A percentile compares a stretch with the other conserved stretches of the same genome.
Conservation (phyloP, 2,888 invertebrate genomes). For the Stenchaetothrips biformis region DNA sequence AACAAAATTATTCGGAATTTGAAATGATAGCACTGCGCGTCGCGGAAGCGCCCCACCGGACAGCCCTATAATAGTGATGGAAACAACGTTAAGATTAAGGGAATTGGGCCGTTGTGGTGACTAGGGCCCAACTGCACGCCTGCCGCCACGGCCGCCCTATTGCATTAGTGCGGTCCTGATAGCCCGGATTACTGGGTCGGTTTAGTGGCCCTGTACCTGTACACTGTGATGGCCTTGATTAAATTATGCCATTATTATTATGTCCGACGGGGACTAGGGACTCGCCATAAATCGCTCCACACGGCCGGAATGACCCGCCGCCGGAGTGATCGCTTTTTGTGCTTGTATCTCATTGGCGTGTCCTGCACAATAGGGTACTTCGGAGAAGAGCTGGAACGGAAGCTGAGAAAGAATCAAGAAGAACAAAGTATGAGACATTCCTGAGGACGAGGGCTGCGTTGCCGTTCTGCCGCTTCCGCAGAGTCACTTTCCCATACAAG, state of each 20-base stretch:
- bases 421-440: too few species aligned
- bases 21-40: background rate
- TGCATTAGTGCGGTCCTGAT: slow-evolving; percentile 3
- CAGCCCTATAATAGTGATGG: background rate
- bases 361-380: too few species aligned
- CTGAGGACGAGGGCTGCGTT: too few species aligned
- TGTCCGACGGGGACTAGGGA: too few species aligned
- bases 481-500: too few species aligned
- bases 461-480: too few species aligned
- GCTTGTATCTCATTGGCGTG: too few species aligned
- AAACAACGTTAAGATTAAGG: background rate
- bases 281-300: too few species aligned
- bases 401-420: too few species aligned
- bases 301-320: too few species aligned
- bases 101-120: background rate
- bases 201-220: background rate
- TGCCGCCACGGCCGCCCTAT: background rate
- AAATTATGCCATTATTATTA: slow-evolving; percentile 16
- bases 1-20: background rate
- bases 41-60: background rate
- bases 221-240: slow-evolving; percentile 11
- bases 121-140: background rate
- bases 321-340: too few species aligned
- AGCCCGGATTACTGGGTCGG: slow-evolving; percentile 1
- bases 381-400: too few species aligned